phyloP scores from a whole-genome alignment of 2,797 vertebrate species.

The Thripadectes ignobilis region DNA sequence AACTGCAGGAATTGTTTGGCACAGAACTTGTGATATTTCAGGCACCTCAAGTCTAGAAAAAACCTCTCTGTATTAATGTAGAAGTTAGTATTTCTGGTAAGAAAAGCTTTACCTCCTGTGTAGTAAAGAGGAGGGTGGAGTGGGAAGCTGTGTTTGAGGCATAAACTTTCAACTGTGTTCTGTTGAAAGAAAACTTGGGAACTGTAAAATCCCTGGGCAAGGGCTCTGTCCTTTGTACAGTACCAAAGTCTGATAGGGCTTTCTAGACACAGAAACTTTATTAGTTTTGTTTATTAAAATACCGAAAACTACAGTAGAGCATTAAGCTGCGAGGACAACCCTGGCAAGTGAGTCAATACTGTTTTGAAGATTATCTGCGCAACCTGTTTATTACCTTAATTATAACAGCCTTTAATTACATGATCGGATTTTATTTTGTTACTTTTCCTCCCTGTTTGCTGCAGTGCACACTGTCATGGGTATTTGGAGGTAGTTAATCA shows the following conservation, averaged over 20 bases:
- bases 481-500: neutral
- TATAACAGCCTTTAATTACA: neutral
- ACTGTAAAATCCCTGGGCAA: neutral
- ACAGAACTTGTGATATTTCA: neutral
- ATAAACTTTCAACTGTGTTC: neutral
- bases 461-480: neutral
- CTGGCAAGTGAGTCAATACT: neutral
- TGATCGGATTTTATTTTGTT: neutral
- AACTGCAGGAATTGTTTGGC: neutral
- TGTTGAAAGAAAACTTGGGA: neutral
- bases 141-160: neutral
- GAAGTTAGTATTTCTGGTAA: conserved; percentile 5
- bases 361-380: neutral
- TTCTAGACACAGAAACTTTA: neutral
- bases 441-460: neutral
- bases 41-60: neutral
- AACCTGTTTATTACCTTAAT: neutral
- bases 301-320: neutral
- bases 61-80: neutral
- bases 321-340: neutral
- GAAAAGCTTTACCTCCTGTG: neutral
- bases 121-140: neutral
- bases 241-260: neutral
- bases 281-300: neutral
- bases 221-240: neutral